Conservation (phyloP, 1,140 invertebrate species). For the Drosophila pandora region DNA sequence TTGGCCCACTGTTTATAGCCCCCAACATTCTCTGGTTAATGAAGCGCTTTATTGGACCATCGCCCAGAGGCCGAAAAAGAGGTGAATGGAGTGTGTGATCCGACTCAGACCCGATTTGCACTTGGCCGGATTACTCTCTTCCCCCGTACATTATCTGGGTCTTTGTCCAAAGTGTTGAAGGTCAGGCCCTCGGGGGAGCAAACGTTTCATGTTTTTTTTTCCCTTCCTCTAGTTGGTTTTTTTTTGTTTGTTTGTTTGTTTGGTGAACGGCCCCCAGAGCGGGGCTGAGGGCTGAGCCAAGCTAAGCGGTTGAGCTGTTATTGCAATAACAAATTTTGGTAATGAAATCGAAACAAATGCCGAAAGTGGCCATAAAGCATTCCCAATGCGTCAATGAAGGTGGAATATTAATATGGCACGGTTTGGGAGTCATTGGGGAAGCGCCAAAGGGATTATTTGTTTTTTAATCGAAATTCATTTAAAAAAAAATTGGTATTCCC, state of each 20-base stretch:
- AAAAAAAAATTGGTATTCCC: not conserved
- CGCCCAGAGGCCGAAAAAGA: conserved; percentile 52
- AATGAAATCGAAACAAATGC: conserved; percentile 57
- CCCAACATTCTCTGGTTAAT: conserved; percentile 48
- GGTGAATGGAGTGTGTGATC: conserved; percentile 30
- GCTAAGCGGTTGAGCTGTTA: conserved; percentile 56
- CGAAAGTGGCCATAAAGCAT: conserved; percentile 31
- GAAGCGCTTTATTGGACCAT: conserved; percentile 65
- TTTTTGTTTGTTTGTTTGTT: conserved; percentile 12
- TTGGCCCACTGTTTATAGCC: conserved; percentile 9
- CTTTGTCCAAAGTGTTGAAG: conserved; percentile 45
- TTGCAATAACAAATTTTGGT: conserved; percentile 63
- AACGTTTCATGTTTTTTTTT: conserved; percentile 16
- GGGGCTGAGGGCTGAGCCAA: conserved; percentile 1
- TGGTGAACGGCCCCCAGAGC: conserved; percentile 26
- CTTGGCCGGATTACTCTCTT: conserved; percentile 18
- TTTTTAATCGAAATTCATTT: not conserved
- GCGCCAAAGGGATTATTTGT: not conserved
- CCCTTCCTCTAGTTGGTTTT: not conserved
- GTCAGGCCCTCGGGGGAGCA: conserved; percentile 46
- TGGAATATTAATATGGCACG: conserved; percentile 1
- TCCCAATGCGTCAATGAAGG: conserved; percentile 16
- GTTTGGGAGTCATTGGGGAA: not conserved
- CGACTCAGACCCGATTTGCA: conserved; percentile 19
- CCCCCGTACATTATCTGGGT: conserved; percentile 17